Evolutionary conservation across 2,113 vertebrate species (phyloP), one percentile per base, ranked within the genome.

Genomic region (Cyprinodon tularosa): DNA sequence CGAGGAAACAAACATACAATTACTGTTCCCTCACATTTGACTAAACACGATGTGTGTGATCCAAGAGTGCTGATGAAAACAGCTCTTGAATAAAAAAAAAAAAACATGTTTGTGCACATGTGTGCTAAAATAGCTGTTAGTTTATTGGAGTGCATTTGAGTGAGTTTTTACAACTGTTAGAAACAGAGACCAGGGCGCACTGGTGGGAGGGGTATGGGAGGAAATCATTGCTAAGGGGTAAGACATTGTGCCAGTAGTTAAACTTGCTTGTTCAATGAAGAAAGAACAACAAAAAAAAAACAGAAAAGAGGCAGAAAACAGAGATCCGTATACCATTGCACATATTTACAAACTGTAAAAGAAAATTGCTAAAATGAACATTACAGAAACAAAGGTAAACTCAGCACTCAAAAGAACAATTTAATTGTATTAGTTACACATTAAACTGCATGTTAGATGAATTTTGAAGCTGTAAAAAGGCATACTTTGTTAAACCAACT

Each of bases 221-320:
- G 88, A 91, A 93, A 91, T 91, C 29, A 89, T 90, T 83, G 17
- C 74, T 91, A 88, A 89, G 90, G 90, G 83, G 76, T 89, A 82
- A 87, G 81, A 72, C 73, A 38, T 53, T 81, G 39, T 82, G 50
- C 82, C 82, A 86, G 82, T 80, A 77, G 81, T 76, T 77, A 83
- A 72, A 63, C 74, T 68, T 22, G 74, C 81, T 42, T 80, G 37
- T 71, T 79, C 12, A 59, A 70, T 70, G 7, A 69, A 68, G 38
- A 53, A 71, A 62, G 20, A 73, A 72, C 29, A 42, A n/a, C n/a
- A 71, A 39, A 45, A 22, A 47, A 44, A 70, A 15, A 60, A 48
- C n/a, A 61, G 42, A 42, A 22, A 48, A 60, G 66, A 17, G 68
- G 78, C 17, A 53, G 20, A 48, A 69, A 42, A 76, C 57, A 72